Evolutionary conservation across 2,113 vertebrate species (phyloP), one percentile per base, ranked within the genome.

Genomic region (Arvicanthis niloticus): DNA sequence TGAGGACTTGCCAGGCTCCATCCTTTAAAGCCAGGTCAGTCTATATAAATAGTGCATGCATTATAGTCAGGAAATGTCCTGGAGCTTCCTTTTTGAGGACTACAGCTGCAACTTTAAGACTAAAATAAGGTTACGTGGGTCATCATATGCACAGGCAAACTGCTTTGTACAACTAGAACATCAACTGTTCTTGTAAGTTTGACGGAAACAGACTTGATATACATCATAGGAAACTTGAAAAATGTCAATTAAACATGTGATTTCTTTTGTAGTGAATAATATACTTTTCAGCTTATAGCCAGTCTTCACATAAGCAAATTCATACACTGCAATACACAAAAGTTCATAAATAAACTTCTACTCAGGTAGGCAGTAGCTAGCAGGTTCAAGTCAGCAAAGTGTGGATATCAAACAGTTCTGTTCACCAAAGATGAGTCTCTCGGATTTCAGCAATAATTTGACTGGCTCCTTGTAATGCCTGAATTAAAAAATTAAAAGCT

Each of bases 391-490:
- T 98, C 98, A 98, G 37, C 77, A 91, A 58, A 97, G 97, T 97
- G 95, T 98, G 96, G 68, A 82, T 95, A 51, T 62, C 91, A 95
- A 67, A 89, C 88, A 96, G 97, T 88, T 96, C 91, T 95, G 97
- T 98, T 99, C 99, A 99, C 99, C 99, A 99, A 97, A 99, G 97
- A 97, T 99, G 99, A 31, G 99, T 99, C 98, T 99, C 99, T 96
- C 99, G 98, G 96, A 99, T 99, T 98, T 99, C 99, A 85, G 99
- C 99, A 81, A 99, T 99, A 97, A 99, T 99, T 97, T 99, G 99
- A 98, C 99, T 99, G 98, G 99, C 99, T 99, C 99, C 99, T 98
- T 99, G 99, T 98, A 99, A 97, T 53, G 99, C 99, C 99, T 99
- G 98, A 7, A 97, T 97, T 90, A 78, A 94, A 97, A 95, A 84